phyloP scores from a whole-genome alignment of 1,140 invertebrate genomes.

The Lerema accius region DNA sequence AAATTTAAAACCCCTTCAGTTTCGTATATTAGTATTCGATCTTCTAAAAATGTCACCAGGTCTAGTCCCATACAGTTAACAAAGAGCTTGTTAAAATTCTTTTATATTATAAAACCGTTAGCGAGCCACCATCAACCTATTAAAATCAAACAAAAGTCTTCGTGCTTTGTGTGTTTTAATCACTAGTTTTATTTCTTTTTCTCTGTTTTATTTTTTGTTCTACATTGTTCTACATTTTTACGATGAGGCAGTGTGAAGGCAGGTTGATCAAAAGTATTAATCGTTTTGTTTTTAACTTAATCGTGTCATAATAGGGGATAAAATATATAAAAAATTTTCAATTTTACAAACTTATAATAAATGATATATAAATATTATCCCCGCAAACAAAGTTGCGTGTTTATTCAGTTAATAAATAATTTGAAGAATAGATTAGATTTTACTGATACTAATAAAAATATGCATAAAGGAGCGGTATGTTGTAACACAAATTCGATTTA shows the following conservation, averaged over 20 bases:
- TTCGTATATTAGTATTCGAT: too few species aligned
- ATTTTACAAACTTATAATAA: too few species aligned
- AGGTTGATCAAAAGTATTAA: conserved; percentile 1
- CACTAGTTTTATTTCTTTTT: conserved; percentile 30
- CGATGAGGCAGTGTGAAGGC: not conserved
- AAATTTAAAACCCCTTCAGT: too few species aligned
- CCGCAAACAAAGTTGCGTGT: too few species aligned
- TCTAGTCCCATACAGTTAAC: conserved; percentile 49
- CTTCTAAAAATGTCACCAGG: conserved; percentile 4
- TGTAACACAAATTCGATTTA: too few species aligned
- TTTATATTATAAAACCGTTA: conserved; percentile 54
- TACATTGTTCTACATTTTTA: conserved; percentile 1
- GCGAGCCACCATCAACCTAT: conserved; percentile 48
- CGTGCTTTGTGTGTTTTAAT: conserved; percentile 23
- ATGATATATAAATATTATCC: too few species aligned
- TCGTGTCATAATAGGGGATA: not conserved
- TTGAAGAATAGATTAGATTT: too few species aligned
- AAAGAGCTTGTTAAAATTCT: conserved; percentile 78
- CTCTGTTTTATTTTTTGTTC: conserved; percentile 4
- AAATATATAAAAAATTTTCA: not conserved
- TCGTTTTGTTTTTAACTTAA: not conserved
- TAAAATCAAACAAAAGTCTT: conserved; percentile 62
- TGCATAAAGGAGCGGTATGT: too few species aligned
- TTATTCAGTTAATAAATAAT: too few species aligned
- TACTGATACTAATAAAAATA: too few species aligned